A percentile compares a stretch with the other conserved stretches of the same genome.
phyloP scores from a whole-genome alignment of 1,140 invertebrate genomes.

The Macrobrachium rosenbergii region DNA sequence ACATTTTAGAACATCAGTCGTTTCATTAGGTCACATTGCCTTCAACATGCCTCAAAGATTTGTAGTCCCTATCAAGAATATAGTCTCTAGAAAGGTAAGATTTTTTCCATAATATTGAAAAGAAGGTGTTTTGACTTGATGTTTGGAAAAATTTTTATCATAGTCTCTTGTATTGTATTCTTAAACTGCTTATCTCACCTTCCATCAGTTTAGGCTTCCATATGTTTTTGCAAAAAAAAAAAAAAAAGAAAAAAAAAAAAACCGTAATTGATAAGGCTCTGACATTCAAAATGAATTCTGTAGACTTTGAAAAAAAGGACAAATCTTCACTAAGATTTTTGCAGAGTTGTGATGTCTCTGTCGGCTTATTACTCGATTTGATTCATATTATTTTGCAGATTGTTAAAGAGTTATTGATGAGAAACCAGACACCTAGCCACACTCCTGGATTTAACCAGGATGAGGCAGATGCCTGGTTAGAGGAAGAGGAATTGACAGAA shows the following conservation, averaged over 20 bases:
- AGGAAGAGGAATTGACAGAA: constrained; percentile 88
- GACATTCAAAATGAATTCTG: no score
- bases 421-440: constrained; percentile 58
- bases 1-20: constrained; percentile 92
- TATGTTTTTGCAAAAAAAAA: no score
- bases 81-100: constrained; percentile 89
- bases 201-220: no score
- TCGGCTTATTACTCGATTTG: neutral
- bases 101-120: constrained; percentile 4
- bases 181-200: no score
- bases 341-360: neutral
- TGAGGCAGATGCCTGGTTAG: constrained; percentile 80
- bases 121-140: neutral
- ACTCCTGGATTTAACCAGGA: constrained; percentile 32
- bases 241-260: no score
- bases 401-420: constrained; percentile 94
- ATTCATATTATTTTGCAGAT: constrained; percentile 72
- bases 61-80: constrained; percentile 90
- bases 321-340: no score
- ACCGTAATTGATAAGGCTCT: no score
- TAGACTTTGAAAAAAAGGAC: no score
- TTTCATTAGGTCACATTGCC: constrained; percentile 94
- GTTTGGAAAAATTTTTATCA: no score
- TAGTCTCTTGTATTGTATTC: neutral
- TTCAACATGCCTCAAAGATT: constrained; percentile 89